Conservation (phyloP, 92 coral and sea anemone species). For the Actinostola sp. region DNA sequence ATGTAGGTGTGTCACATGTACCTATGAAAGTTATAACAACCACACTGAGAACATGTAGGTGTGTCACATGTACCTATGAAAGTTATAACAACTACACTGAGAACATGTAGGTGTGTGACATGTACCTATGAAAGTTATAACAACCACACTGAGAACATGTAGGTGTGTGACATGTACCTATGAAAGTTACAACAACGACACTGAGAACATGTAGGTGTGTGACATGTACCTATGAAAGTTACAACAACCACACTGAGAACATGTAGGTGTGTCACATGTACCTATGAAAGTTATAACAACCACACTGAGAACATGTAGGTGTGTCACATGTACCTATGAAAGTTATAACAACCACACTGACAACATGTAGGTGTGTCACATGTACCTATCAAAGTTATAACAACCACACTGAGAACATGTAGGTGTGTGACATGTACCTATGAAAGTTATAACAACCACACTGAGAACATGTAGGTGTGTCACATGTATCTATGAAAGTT, state of each 20-base stretch:
- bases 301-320: no score
- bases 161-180: constrained; percentile 77
- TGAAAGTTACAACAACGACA: not conserved
- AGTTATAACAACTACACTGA: no score
- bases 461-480: no score
- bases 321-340: not conserved
- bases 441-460: not conserved
- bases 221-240: not conserved
- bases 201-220: constrained; percentile 1
- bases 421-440: not conserved
- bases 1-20: not conserved
- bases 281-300: constrained; percentile 35
- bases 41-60: no score
- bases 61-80: constrained; percentile 68
- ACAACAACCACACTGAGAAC: no score
- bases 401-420: no score
- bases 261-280: no score
- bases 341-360: no score
- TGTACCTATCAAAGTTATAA: constrained; percentile 34
- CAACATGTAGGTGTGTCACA: no score
- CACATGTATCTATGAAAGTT: constrained; percentile 57
- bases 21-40: not conserved
- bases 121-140: not conserved
- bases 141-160: no score
- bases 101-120: not conserved